phyloP scores from a whole-genome alignment of 2,797 vertebrate genomes.

The Natrix natrix region DNA sequence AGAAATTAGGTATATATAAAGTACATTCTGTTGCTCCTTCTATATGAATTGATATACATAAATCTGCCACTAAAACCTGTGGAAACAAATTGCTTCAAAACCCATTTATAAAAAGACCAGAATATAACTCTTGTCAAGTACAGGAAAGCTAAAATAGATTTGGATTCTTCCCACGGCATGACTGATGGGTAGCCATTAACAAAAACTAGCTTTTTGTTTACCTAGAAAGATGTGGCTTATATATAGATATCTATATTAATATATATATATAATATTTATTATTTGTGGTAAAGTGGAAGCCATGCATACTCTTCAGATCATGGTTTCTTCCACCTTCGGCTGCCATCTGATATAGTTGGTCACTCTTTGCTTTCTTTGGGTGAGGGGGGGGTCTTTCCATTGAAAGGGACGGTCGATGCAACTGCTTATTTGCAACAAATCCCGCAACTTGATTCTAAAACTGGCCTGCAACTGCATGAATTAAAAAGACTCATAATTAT shows the following conservation, averaged over 20 bases:
- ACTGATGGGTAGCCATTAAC: constrained; percentile 22
- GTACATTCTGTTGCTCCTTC: background rate
- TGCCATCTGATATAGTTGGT: background rate
- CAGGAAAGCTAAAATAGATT: constrained; percentile 43
- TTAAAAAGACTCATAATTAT: constrained; percentile 62
- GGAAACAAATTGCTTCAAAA: constrained; percentile 24
- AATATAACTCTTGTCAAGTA: constrained; percentile 15
- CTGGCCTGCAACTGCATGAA: constrained; percentile 75
- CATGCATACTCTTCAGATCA: background rate
- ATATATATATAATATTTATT: constrained; percentile 24
- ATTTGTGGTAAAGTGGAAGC: constrained; percentile 21
- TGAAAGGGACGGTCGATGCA: constrained; percentile 59
- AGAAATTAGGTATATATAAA: constrained; percentile 5
- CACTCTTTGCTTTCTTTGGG: constrained; percentile 46
- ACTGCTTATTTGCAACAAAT: constrained; percentile 70
- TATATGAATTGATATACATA: background rate
- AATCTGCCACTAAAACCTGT: background rate
- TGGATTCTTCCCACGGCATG: background rate
- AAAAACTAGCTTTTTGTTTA: constrained; percentile 30
- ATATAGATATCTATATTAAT: constrained; percentile 35
- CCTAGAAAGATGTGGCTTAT: constrained; percentile 27
- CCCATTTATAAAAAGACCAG: background rate
- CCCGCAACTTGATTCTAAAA: constrained; percentile 70
- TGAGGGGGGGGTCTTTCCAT: constrained; percentile 49
- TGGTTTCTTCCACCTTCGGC: background rate